Conservation (phyloP, 2,797 vertebrate species). For the Pangasius djambal region DNA sequence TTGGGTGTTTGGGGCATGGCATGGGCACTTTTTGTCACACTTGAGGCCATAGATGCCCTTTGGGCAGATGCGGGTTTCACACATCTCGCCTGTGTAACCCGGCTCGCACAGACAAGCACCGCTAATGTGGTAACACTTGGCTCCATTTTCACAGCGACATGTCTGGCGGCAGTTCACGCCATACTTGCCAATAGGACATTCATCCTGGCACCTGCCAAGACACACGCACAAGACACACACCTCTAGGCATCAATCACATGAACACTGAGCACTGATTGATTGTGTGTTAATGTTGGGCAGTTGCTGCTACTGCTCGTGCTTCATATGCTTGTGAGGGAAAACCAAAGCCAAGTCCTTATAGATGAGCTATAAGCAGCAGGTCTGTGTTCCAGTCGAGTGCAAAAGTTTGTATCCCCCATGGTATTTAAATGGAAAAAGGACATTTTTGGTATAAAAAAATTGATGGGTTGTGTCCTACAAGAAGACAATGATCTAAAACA, state of each 20-base stretch:
- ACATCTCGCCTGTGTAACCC: slow-evolving; percentile 84
- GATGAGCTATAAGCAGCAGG: background rate
- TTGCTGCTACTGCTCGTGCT: background rate
- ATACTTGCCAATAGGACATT: slow-evolving; percentile 87
- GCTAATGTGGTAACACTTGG: slow-evolving; percentile 88
- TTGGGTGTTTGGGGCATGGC: slow-evolving; percentile 80
- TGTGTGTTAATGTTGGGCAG: background rate
- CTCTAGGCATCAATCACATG: background rate
- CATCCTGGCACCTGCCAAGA: slow-evolving; percentile 87
- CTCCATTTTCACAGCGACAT: slow-evolving; percentile 86
- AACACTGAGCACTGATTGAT: background rate
- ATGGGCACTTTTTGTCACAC: slow-evolving; percentile 88
- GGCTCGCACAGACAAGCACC: slow-evolving; percentile 89
- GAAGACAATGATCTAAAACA: background rate
- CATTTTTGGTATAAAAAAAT: background rate
- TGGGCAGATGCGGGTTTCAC: slow-evolving; percentile 85
- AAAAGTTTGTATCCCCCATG: background rate
- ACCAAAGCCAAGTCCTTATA: background rate
- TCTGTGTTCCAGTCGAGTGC: background rate
- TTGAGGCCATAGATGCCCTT: slow-evolving; percentile 85
- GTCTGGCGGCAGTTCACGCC: slow-evolving; percentile 81
- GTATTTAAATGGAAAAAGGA: background rate
- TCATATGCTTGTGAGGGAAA: background rate
- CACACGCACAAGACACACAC: slow-evolving; percentile 10
- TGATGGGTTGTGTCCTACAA: background rate